phyloP scores from a whole-genome alignment of 2,113 vertebrate genomes.

The Percopsis transmontana region DNA sequence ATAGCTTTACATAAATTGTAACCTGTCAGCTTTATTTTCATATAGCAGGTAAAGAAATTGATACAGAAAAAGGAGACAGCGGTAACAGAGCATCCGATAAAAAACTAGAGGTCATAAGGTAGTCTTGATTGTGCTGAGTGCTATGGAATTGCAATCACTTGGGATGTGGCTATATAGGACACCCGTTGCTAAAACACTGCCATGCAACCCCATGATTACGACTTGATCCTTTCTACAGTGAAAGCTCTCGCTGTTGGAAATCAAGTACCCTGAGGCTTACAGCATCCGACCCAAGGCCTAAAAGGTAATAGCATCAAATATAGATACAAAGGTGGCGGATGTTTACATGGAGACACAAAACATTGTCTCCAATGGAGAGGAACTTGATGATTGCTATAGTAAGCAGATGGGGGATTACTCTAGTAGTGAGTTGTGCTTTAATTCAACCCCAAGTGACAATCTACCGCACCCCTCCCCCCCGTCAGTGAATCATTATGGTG shows the following conservation, averaged over 20 bases:
- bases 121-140: slow-evolving; percentile 75
- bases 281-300: slow-evolving; percentile 70
- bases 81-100: slow-evolving; percentile 66
- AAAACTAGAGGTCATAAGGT: slow-evolving; percentile 74
- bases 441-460: slow-evolving; percentile 74
- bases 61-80: slow-evolving; percentile 25
- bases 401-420: slow-evolving; percentile 70
- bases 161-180: slow-evolving; percentile 77
- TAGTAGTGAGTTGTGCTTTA: slow-evolving; percentile 73
- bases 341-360: slow-evolving; percentile 68
- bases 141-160: slow-evolving; percentile 70
- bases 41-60: slow-evolving; percentile 39
- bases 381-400: slow-evolving; percentile 60
- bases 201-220: slow-evolving; percentile 68
- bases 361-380: slow-evolving; percentile 63
- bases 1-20: slow-evolving; percentile 18
- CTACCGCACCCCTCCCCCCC: slow-evolving; percentile 77
- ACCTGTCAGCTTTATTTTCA: slow-evolving; percentile 45
- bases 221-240: slow-evolving; percentile 68
- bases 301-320: slow-evolving; percentile 79
- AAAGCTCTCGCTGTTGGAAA: slow-evolving; percentile 69
- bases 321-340: slow-evolving; percentile 48
- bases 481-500: slow-evolving; percentile 80
- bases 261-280: slow-evolving; percentile 75
- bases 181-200: slow-evolving; percentile 70